phyloP scores from a whole-genome alignment of 2,888 invertebrate species.

The Plebejus argus region DNA sequence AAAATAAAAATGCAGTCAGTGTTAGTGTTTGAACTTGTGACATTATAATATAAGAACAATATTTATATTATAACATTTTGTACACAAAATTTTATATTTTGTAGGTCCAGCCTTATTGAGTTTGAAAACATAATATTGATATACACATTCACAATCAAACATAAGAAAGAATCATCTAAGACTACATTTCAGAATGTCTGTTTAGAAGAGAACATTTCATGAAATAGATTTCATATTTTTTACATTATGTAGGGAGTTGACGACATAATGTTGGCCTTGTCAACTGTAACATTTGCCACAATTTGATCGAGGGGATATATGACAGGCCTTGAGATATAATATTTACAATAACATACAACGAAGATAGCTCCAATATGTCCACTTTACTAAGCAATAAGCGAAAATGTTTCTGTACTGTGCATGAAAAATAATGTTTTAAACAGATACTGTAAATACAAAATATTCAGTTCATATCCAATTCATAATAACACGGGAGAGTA shows the following conservation, averaged over 20 bases:
- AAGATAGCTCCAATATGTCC: neutral
- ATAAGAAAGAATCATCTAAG: too few species aligned
- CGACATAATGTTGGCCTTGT: neutral
- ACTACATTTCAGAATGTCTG: too few species aligned
- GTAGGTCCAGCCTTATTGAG: too few species aligned
- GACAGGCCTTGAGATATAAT: neutral
- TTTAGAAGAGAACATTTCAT: neutral
- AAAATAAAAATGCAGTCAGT: neutral
- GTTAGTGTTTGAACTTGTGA: neutral
- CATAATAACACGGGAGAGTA: neutral
- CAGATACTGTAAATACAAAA: neutral
- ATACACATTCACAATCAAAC: too few species aligned
- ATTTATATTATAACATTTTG: neutral
- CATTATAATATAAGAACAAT: neutral
- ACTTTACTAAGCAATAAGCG: neutral
- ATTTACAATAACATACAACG: neutral
- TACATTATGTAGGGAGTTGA: neutral
- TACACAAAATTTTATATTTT: neutral
- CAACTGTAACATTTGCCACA: neutral
- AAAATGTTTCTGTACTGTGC: neutral
- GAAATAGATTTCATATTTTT: neutral
- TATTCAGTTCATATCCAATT: neutral
- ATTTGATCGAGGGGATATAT: neutral
- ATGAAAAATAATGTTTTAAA: neutral
- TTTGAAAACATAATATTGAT: too few species aligned